A percentile compares a stretch with the other conserved stretches of the same genome.
These are phyloP conservation scores for Paragorgia papillata DNA, from an alignment of 92 coral and sea anemone species.

Conservation along the genomic window DNA sequence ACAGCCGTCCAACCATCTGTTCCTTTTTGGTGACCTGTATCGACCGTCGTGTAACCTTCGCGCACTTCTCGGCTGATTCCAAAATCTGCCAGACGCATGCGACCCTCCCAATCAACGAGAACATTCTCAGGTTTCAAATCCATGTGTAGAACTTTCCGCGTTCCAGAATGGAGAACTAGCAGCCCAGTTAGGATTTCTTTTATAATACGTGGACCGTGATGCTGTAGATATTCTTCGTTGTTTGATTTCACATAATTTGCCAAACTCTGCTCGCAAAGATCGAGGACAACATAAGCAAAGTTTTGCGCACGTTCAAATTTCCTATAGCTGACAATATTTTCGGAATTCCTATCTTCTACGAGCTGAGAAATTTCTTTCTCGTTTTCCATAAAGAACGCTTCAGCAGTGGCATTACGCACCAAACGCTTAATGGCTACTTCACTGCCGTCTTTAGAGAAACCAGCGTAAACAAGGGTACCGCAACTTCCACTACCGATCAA, in stretches of 20 bases:
- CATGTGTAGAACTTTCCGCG: background rate
- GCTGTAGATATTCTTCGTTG: background rate
- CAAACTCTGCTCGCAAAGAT: background rate
- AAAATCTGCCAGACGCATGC: constrained; percentile 4
- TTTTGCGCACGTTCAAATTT: background rate
- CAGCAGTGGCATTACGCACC: background rate
- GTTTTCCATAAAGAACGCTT: background rate
- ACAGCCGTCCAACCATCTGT: background rate
- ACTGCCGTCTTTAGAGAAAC: background rate
- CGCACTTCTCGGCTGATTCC: constrained; percentile 1
- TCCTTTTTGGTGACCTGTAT: constrained; percentile 13
- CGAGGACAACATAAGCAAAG: background rate
- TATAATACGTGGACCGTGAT: background rate
- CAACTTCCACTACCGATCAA: background rate
- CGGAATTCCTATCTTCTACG: background rate
- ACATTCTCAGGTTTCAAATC: constrained; percentile 13
- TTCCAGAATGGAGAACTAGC: background rate
- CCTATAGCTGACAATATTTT: background rate
- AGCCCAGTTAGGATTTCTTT: constrained; percentile 13
- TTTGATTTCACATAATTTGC: background rate
- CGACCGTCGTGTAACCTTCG: background rate
- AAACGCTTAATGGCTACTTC: constrained; percentile 11
- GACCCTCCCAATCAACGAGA: constrained; percentile 5
- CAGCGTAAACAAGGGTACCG: constrained; percentile 10
- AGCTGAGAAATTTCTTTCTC: background rate